A percentile compares a stretch with the other conserved stretches of the same genome.
Evolutionary conservation across 2,113 vertebrate genomes (phyloP).

Genomic region (Saimiri boliviensis): DNA sequence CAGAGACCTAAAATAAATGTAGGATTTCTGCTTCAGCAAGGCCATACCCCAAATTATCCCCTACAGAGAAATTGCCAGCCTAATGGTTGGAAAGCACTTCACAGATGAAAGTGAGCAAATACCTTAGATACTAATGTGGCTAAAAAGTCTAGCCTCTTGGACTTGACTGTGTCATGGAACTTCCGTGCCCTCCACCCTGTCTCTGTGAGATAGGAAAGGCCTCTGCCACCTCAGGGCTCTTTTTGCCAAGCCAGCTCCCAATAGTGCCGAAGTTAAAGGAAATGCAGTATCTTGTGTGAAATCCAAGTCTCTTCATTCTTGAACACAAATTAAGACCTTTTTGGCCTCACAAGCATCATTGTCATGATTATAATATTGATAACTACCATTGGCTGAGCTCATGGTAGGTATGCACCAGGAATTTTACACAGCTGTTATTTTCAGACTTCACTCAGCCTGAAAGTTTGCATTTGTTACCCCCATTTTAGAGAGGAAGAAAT

Average conservation of each 20-base stretch:
- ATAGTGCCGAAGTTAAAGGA: background rate
- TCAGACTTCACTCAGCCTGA: background rate
- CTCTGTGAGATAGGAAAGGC: background rate
- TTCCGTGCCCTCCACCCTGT: too few species aligned
- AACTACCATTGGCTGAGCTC: background rate
- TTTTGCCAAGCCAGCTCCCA: background rate
- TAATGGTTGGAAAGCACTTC: background rate
- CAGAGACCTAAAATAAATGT: background rate
- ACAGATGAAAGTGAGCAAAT: background rate
- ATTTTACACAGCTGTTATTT: background rate
- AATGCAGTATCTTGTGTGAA: background rate
- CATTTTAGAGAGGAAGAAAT: background rate
- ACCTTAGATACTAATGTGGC: background rate
- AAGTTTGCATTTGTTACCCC: background rate
- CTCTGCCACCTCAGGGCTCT: background rate
- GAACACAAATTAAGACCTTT: background rate
- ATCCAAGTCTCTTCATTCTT: background rate
- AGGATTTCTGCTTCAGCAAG: background rate
- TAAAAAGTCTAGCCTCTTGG: background rate
- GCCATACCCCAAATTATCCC: background rate
- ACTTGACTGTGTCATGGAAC: background rate
- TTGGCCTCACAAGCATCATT: background rate
- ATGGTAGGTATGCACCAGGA: background rate
- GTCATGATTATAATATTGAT: background rate
- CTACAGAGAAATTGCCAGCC: background rate